phyloP scores from a whole-genome alignment of 2,888 invertebrate species.

The Pammene aurita region DNA sequence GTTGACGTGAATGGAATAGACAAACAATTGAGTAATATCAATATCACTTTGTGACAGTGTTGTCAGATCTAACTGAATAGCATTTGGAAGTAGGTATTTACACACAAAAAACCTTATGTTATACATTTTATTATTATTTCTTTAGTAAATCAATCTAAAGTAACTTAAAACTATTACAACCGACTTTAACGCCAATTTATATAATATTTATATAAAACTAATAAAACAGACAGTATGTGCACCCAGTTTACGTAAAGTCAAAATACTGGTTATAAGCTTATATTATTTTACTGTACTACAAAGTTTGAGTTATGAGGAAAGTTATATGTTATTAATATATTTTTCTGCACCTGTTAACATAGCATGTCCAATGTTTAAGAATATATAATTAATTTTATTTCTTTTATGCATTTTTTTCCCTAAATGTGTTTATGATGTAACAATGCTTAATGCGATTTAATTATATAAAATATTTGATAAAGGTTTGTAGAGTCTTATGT shows the following conservation, averaged over 20 bases:
- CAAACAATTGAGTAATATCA: too few species aligned
- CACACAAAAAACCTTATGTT: background rate
- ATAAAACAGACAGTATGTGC: background rate
- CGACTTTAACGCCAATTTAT: background rate
- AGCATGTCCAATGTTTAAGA: conserved; percentile 44
- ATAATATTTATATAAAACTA: background rate
- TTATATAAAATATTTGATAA: conserved; percentile 25
- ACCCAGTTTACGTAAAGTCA: background rate
- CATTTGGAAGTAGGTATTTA: too few species aligned
- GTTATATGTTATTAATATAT: conserved; percentile 53
- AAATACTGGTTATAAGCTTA: conserved; percentile 21
- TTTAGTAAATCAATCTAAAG: background rate
- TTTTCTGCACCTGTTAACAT: conserved; percentile 48
- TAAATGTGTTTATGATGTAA: conserved; percentile 14
- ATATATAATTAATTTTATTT: conserved; percentile 45
- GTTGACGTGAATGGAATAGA: too few species aligned
- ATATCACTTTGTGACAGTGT: too few species aligned
- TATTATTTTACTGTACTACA: conserved; percentile 10
- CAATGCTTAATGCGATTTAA: conserved; percentile 31
- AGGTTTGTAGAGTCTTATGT: conserved; percentile 28
- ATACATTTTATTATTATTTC: background rate
- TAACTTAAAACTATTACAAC: background rate
- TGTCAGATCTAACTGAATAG: too few species aligned
- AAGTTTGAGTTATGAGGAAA: conserved; percentile 53
- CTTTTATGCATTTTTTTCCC: conserved; percentile 20